Evolutionary conservation across 2,888 invertebrate species (phyloP), one percentile per base, ranked within the genome.

Genomic region (Bombyx huttoni): DNA sequence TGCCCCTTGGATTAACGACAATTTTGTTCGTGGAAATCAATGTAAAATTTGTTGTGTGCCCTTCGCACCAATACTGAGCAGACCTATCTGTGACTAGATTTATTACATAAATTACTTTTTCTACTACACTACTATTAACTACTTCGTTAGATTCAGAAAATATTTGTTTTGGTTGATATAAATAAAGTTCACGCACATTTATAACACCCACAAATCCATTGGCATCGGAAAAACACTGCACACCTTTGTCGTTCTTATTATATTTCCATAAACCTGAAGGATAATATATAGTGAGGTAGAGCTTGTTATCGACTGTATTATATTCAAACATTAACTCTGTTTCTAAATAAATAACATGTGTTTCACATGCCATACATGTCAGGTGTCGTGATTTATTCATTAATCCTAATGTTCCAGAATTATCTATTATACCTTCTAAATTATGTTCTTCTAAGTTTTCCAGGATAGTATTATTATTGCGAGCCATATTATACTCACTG

Each of bases 61-160:
- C 91, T 72, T 91, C 90, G 66, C 93, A 92, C 91, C 92, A 92
- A 67, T 92, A 93, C 58, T 90, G 84, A 1, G 91, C 91, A 0
- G 91, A 87, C 54, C 86, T 81, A 47, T 90, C 78, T 2, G 78
- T 83, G 47, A 89, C 75, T 1, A 91, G 68, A 57, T 89, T 78
- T 2, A 93, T 63, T 52, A 82, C 71, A 57, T 90, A 92, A 6
- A 91, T 81, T 13, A 70, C 59, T 73, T 87, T 88, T 63, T 78
- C 80, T 50, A 70, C 56, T 10, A 7, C 12, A 58, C 56, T 52
- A 35, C 24, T 47, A 48, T 54, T 10, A 12, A 40, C 7, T 24
- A 24, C 24, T 24, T 24, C 5, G 12, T 40, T 12, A 40, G 40
- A 40, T 40, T 40, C 40, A 40, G 12, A 8, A 40, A 13, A 52